Evolutionary conservation across 2,113 vertebrate species (phyloP), one percentile per base, ranked within the genome.

Genomic region (Phalacrocorax aristotelis): DNA sequence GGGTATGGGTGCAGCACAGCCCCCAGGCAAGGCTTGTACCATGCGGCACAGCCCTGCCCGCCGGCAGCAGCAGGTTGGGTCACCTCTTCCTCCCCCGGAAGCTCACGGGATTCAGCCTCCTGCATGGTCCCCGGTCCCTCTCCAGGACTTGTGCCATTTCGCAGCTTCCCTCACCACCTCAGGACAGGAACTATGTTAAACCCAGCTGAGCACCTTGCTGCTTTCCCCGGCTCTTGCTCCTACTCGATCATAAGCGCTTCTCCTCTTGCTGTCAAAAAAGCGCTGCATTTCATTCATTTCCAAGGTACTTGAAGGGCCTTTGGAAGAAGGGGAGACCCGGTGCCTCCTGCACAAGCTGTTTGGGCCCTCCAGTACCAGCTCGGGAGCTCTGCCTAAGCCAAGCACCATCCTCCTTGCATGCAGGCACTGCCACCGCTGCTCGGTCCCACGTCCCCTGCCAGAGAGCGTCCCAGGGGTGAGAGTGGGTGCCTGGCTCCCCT

Each of bases 241-340:
- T 79, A 49, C 46, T 66, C 5, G 1, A 2, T 21, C 3, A 0
- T 10, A 29, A 42, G 29, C 0, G 0, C 49, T 65, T 55, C 83
- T 68, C 57, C 51, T 90, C 75, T 30, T 22, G 34, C 79, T 66
- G 36, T 16, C 79, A 2, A 36, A 0, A 64, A 6, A 49, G 5
- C 0, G 0, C 30, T 7, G 18, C 16, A 2, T 32, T 38, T 74
- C 27, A 1, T 9, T 15, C 32, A 6, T 40, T 91, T 30, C 71
- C 26, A 5, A 26, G 21, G 17, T 15, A 57, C 74, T 61, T 29
- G 48, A 60, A 65, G 44, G 48, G 27, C 17, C 10, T 79, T 3
- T 0, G 58, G 58, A 51, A 38, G 70, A 75, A 68, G 26, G 8
- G 30, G 14, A 86, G 54, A 44, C 10, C 42, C 6, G 1, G 25